Evolutionary conservation across 2,888 invertebrate genomes (phyloP).

Genomic region (Sclerodermus sp.): DNA sequence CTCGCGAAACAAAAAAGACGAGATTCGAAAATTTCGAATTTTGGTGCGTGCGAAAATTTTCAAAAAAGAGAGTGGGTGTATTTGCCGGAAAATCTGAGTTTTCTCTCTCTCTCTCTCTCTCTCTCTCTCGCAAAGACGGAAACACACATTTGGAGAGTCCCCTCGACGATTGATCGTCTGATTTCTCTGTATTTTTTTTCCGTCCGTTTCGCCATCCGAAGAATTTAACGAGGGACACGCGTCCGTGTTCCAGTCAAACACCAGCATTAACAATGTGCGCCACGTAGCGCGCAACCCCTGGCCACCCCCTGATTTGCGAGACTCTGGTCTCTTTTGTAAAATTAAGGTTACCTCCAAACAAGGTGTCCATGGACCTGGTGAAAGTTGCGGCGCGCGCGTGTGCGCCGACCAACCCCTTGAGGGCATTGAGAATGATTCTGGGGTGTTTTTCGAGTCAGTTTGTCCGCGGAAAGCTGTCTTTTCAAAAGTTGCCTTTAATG

Average conservation of each 20-base stretch:
- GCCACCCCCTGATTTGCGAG: too few relatives aligned
- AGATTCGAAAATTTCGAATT: too few relatives aligned
- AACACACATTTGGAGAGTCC: neutral
- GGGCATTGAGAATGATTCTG: too few relatives aligned
- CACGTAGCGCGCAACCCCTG: too few relatives aligned
- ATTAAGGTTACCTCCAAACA: neutral
- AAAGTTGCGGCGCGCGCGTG: too few relatives aligned
- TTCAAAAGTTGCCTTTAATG: slow-evolving; percentile 20
- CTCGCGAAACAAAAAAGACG: too few relatives aligned
- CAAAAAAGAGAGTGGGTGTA: too few relatives aligned
- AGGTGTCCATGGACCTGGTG: neutral
- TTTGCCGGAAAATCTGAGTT: too few relatives aligned
- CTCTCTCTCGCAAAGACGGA: neutral
- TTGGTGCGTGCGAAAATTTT: too few relatives aligned
- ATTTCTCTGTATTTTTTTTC: slow-evolving; percentile 49
- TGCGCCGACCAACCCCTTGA: too few relatives aligned
- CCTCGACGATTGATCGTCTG: slow-evolving; percentile 45
- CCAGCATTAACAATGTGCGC: slow-evolving; percentile 27
- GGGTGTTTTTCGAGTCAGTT: neutral
- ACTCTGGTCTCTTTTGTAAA: too few relatives aligned
- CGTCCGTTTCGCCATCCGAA: slow-evolving; percentile 37
- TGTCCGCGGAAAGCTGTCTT: slow-evolving; percentile 23
- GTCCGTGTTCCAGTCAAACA: slow-evolving; percentile 28
- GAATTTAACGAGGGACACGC: slow-evolving; percentile 55
- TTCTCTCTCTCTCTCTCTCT: neutral